Evolutionary conservation across 1,140 invertebrate species (phyloP).

Genomic region (Cepaea nemoralis): DNA sequence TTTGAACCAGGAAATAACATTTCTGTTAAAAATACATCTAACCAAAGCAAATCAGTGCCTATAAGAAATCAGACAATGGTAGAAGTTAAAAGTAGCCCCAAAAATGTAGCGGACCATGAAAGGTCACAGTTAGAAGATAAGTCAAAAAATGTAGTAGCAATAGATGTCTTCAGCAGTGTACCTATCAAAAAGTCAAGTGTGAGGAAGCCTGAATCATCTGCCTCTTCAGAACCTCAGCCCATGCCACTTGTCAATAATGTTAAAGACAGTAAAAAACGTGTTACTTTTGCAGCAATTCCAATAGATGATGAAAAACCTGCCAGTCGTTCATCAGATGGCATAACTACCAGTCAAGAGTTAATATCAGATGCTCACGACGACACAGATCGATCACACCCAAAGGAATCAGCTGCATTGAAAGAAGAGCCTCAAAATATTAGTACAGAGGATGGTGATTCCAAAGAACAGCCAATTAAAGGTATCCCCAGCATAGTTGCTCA

Average conservation of each 20-base stretch:
- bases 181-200: background rate
- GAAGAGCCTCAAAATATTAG: background rate
- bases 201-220: background rate
- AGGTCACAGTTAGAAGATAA: background rate
- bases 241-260: too few relatives aligned
- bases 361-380: background rate
- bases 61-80: slow-evolving; percentile 1
- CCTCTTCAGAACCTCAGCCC: background rate
- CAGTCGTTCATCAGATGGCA: background rate
- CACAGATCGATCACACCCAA: background rate
- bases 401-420: background rate
- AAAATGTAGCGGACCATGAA: background rate
- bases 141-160: background rate
- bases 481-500: slow-evolving; percentile 48
- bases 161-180: background rate
- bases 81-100: background rate
- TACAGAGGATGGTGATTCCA: background rate
- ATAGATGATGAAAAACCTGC: background rate
- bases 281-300: too few relatives aligned
- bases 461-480: slow-evolving; percentile 43
- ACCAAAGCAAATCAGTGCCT: background rate
- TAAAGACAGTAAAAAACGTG: too few relatives aligned
- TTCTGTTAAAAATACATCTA: background rate
- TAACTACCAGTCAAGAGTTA: background rate
- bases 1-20: background rate